Evolutionary conservation across 2,113 vertebrate genomes (phyloP).

Genomic region (Oncorhynchus clarkii): DNA sequence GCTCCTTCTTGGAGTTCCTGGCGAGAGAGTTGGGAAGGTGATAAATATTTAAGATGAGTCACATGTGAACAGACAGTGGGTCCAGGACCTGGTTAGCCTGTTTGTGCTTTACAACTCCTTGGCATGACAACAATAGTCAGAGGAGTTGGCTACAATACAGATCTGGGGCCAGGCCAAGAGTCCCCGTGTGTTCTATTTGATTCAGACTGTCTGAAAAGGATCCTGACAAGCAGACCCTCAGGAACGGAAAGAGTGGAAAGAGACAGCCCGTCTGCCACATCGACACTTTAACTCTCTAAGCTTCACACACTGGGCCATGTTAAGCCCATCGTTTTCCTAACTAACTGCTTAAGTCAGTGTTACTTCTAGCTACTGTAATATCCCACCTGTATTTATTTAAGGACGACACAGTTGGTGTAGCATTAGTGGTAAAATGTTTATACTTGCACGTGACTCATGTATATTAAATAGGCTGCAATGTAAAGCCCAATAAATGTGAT

Average conservation of each 20-base stretch:
- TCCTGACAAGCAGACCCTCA: background rate
- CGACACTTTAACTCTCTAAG: background rate
- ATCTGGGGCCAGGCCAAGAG: background rate
- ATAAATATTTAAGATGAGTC: background rate
- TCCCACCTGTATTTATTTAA: background rate
- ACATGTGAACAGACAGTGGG: background rate
- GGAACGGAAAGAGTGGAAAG: background rate
- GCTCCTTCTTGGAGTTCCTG: conserved; percentile 95
- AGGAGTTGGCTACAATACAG: background rate
- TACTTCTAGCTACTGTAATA: background rate
- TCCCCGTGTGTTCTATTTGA: background rate
- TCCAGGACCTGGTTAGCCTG: background rate
- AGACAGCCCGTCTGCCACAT: background rate
- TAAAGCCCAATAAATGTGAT: background rate
- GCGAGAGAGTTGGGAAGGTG: conserved; percentile 55
- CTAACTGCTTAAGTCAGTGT: background rate
- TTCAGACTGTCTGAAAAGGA: background rate
- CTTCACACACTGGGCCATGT: background rate
- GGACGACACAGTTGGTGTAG: background rate
- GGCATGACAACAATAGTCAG: too few relatives aligned
- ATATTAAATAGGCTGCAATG: background rate
- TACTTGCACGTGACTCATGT: background rate
- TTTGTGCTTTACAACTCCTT: too few relatives aligned
- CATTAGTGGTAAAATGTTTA: background rate
- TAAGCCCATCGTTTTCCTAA: background rate